Conservation (phyloP, 1,140 invertebrate genomes). For the Drosophila pseudoananassae region DNA sequence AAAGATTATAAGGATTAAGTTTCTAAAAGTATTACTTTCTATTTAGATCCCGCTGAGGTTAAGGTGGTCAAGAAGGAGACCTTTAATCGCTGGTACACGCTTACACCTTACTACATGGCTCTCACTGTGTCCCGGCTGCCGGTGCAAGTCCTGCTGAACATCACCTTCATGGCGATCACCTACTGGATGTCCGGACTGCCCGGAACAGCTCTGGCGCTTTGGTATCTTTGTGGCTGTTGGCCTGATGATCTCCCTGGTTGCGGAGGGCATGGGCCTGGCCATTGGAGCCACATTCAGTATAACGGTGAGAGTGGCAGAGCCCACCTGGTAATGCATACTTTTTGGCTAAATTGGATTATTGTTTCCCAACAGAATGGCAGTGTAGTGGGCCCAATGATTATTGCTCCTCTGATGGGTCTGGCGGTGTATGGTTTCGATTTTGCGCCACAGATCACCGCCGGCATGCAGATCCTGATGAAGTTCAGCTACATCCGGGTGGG, state of each 20-base stretch:
- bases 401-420: slow-evolving; percentile 87
- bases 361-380: slow-evolving; percentile 86
- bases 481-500: slow-evolving; percentile 87
- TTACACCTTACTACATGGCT: slow-evolving; percentile 91
- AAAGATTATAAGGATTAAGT: rapidly evolving
- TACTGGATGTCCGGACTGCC: slow-evolving; percentile 87
- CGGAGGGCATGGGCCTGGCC: slow-evolving; percentile 87
- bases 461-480: slow-evolving; percentile 87
- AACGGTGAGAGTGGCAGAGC: slow-evolving; percentile 84
- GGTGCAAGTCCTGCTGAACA: slow-evolving; percentile 85
- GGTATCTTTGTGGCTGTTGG: slow-evolving; percentile 86
- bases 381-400: slow-evolving; percentile 86
- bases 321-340: background rate
- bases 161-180: slow-evolving; percentile 86
- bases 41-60: slow-evolving; percentile 91
- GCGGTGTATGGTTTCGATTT: slow-evolving; percentile 89
- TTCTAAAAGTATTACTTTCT: background rate
- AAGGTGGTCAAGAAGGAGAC: slow-evolving; percentile 92
- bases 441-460: slow-evolving; percentile 86
- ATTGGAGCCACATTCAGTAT: slow-evolving; percentile 88
- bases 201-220: slow-evolving; percentile 85
- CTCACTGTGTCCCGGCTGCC: slow-evolving; percentile 89
- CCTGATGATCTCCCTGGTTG: slow-evolving; percentile 86
- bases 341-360: background rate
- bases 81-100: slow-evolving; percentile 93